Percentiles rank a stretch among this genome's conserved stretches.
Conservation (phyloP, 2,888 invertebrate species). For the Meghimatium bilineatum region DNA sequence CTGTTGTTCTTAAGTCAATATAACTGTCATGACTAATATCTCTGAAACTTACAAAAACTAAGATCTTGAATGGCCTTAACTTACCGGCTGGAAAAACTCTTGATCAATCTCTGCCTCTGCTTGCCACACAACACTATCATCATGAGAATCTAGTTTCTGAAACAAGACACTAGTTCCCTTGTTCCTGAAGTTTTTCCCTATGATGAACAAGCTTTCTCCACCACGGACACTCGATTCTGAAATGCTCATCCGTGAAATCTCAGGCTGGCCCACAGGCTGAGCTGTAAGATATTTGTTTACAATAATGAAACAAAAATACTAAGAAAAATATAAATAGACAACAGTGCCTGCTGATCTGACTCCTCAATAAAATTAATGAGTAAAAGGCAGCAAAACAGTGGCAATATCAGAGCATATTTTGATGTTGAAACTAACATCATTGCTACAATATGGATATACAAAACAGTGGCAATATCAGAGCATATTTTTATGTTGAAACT, state of each 20-base stretch:
- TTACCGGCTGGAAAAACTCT: slow-evolving; percentile 76
- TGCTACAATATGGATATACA: too few relatives aligned
- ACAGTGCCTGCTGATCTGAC: background rate
- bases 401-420: too few relatives aligned
- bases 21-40: too few relatives aligned
- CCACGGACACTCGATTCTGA: slow-evolving; percentile 67
- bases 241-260: slow-evolving; percentile 77
- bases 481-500: too few relatives aligned
- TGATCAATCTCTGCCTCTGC: slow-evolving; percentile 76
- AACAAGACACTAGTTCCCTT: slow-evolving; percentile 77
- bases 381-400: too few relatives aligned
- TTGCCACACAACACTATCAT: slow-evolving; percentile 74
- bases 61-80: slow-evolving; percentile 2
- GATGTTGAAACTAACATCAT: too few relatives aligned
- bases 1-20: too few relatives aligned
- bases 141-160: slow-evolving; percentile 69
- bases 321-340: background rate
- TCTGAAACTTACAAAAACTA: background rate
- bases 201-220: slow-evolving; percentile 77
- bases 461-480: too few relatives aligned
- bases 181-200: slow-evolving; percentile 78
- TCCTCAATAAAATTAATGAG: too few relatives aligned
- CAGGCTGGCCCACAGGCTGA: slow-evolving; percentile 78
- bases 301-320: background rate
- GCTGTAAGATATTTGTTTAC: slow-evolving; percentile 65